Conservation (phyloP, 2,888 invertebrate genomes). For the Thalpophila matura region DNA sequence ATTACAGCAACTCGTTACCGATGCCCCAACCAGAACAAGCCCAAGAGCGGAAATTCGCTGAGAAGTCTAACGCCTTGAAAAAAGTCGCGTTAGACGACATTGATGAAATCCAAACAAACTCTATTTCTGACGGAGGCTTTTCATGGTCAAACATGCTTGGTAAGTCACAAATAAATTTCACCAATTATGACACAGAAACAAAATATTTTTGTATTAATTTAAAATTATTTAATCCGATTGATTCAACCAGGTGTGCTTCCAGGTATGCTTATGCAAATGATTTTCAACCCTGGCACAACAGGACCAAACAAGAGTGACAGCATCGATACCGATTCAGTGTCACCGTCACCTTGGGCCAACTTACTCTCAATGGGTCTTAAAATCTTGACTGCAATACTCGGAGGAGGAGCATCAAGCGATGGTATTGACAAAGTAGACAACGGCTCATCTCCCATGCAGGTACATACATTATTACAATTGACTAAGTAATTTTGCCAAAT, state of each 20-base stretch:
- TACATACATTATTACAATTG: slow-evolving; percentile 78
- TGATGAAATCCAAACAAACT: slow-evolving; percentile 95
- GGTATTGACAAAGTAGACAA: slow-evolving; percentile 98
- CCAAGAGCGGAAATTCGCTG: slow-evolving; percentile 95
- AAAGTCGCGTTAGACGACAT: slow-evolving; percentile 96
- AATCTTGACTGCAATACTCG: slow-evolving; percentile 95
- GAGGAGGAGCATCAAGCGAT: slow-evolving; percentile 94
- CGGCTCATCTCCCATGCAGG: slow-evolving; percentile 97
- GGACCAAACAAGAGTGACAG: slow-evolving; percentile 96
- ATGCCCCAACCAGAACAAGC: slow-evolving; percentile 79
- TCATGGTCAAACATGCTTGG: slow-evolving; percentile 97
- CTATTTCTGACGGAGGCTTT: slow-evolving; percentile 95
- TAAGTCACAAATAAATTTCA: slow-evolving; percentile 66
- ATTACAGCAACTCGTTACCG: slow-evolving; percentile 86
- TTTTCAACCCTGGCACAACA: slow-evolving; percentile 93
- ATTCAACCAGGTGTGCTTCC: slow-evolving; percentile 34
- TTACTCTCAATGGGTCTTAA: slow-evolving; percentile 96
- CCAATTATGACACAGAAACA: too few species aligned
- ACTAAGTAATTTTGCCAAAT: slow-evolving; percentile 8
- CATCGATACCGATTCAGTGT: slow-evolving; percentile 92
- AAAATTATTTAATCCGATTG: neutral
- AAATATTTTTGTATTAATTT: too few species aligned
- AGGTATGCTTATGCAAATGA: slow-evolving; percentile 94
- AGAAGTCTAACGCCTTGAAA: slow-evolving; percentile 97
- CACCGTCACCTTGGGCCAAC: slow-evolving; percentile 97